These are phyloP conservation scores for Sebastes miniatus DNA, from an alignment of 2,797 vertebrate genomes.

Conservation along the genomic window DNA sequence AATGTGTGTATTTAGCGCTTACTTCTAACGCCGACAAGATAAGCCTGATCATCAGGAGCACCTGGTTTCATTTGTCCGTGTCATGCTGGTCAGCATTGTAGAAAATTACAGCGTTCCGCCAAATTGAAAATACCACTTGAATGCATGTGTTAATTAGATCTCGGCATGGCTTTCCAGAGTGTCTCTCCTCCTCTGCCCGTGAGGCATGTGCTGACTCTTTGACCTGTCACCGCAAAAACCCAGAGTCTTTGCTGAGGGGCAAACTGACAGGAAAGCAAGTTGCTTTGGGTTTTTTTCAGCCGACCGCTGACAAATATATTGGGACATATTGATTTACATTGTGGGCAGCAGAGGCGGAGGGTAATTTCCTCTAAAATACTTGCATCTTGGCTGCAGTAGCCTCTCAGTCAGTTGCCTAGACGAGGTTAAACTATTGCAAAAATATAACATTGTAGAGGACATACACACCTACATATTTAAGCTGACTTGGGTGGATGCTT, in stretches of 20 bases:
- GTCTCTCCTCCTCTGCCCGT: constrained; percentile 67
- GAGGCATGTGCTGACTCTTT: constrained; percentile 77
- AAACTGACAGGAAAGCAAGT: constrained; percentile 56
- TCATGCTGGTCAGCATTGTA: constrained; percentile 55
- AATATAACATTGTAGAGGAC: constrained; percentile 11
- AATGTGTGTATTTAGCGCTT: constrained; percentile 16
- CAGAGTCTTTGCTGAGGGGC: constrained; percentile 51
- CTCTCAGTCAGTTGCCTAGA: constrained; percentile 21
- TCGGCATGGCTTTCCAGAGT: constrained; percentile 60
- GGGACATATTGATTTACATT: constrained; percentile 64
- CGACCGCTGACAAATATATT: constrained; percentile 56
- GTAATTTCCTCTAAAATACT: constrained; percentile 64
- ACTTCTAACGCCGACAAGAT: constrained; percentile 23
- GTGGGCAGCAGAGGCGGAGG: constrained; percentile 42
- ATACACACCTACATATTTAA: constrained; percentile 18
- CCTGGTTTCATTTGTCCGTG: constrained; percentile 56
- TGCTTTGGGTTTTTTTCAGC: constrained; percentile 50
- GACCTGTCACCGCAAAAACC: constrained; percentile 72
- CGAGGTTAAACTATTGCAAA: constrained; percentile 16
- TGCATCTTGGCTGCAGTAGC: constrained; percentile 32
- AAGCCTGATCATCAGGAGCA: constrained; percentile 53
- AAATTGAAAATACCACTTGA: constrained; percentile 72
- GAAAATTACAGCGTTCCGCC: constrained; percentile 64
- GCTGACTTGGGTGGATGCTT: constrained; percentile 23
- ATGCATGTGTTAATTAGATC: constrained; percentile 74